These are phyloP conservation scores for Ovibos moschatus DNA, from an alignment of 2,113 vertebrate species.

Conservation along the genomic window DNA sequence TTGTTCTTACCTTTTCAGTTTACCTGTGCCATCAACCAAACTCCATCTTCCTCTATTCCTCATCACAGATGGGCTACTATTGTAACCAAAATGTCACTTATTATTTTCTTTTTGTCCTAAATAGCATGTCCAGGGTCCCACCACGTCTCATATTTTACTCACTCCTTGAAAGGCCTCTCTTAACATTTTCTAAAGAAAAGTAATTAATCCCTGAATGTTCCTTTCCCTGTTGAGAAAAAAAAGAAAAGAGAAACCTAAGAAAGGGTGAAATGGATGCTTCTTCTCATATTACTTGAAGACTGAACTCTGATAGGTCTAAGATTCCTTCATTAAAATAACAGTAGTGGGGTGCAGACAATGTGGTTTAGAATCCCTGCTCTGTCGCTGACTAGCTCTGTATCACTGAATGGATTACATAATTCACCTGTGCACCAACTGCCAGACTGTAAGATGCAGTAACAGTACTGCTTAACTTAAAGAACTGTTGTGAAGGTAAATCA, in stretches of 20 bases:
- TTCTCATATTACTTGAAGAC: background rate
- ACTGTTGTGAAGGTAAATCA: background rate
- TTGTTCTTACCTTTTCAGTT: background rate
- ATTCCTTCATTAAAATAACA: background rate
- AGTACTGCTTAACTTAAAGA: background rate
- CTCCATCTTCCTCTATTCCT: background rate
- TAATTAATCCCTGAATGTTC: background rate
- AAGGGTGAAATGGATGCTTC: background rate
- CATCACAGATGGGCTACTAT: rapidly evolving
- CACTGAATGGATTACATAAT: too few species aligned
- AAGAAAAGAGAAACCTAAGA: background rate
- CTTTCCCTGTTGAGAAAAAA: background rate
- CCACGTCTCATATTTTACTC: background rate
- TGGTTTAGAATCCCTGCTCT: background rate
- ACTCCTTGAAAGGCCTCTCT: background rate
- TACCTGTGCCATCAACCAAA: background rate
- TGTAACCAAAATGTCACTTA: background rate
- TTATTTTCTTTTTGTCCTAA: background rate
- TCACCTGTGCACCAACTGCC: background rate
- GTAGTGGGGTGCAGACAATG: background rate
- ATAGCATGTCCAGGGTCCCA: background rate
- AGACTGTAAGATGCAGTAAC: background rate
- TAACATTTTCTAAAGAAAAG: background rate
- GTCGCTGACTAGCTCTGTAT: background rate
- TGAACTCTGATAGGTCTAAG: background rate